Percentiles rank a stretch among this genome's conserved stretches.
phyloP scores from a whole-genome alignment of 1,140 invertebrate species.

The Lepidostoma basale region DNA sequence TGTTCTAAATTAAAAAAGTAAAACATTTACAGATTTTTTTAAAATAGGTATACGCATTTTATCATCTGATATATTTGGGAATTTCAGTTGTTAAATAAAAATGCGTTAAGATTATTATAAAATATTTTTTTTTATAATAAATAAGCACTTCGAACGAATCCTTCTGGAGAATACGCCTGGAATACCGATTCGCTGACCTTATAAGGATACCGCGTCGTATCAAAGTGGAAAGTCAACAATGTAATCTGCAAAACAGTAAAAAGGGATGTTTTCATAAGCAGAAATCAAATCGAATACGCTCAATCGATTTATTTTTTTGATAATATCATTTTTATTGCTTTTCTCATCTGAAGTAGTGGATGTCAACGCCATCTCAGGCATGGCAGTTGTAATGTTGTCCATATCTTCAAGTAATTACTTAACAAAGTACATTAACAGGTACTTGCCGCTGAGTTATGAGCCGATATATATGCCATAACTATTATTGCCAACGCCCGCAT shows the following conservation, averaged over 20 bases:
- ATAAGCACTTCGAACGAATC: not conserved
- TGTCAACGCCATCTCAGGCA: not conserved
- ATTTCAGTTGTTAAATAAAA: no score
- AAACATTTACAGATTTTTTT: no score
- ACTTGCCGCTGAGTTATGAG: conserved; percentile 9
- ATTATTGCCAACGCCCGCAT: conserved; percentile 3
- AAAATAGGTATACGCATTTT: no score
- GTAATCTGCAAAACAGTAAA: not conserved
- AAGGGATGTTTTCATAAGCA: no score
- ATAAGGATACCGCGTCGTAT: not conserved
- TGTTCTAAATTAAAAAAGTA: no score
- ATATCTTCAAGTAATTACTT: conserved; percentile 14
- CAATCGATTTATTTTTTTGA: no score
- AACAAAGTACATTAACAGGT: not conserved
- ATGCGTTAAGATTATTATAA: no score
- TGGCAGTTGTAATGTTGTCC: conserved; percentile 10
- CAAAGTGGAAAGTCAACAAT: not conserved
- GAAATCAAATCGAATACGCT: no score
- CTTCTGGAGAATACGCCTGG: not conserved
- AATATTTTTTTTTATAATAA: no score
- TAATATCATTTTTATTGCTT: no score
- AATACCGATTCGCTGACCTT: not conserved
- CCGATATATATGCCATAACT: conserved; percentile 2
- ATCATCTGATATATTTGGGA: no score
- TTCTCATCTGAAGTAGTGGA: no score